A percentile compares a stretch with the other conserved stretches of the same genome.
phyloP scores from a whole-genome alignment of 2,113 vertebrate genomes.

The Eolophus roseicapilla region DNA sequence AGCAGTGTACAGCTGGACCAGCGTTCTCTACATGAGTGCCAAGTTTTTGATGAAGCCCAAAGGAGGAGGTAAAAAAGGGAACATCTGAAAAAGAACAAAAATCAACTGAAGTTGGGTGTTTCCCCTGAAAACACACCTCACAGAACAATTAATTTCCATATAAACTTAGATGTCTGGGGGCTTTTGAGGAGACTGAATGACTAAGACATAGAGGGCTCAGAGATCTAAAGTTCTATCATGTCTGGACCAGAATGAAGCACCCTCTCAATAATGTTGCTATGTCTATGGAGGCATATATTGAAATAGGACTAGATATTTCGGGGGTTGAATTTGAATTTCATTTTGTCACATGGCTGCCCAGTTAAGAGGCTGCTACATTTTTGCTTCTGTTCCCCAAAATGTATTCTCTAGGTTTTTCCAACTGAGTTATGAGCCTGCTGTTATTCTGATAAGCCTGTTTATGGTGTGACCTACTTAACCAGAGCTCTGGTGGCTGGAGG shows the following conservation, averaged over 20 bases:
- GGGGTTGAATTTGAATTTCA: background rate
- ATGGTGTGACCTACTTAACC: constrained; percentile 22
- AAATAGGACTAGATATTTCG: background rate
- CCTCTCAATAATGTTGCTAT: rapidly evolving
- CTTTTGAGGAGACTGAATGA: background rate
- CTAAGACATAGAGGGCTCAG: background rate
- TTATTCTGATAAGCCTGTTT: constrained; percentile 5
- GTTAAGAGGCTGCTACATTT: constrained; percentile 3
- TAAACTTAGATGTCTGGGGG: background rate
- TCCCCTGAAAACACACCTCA: background rate
- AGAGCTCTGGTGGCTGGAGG: background rate
- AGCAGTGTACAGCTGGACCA: background rate
- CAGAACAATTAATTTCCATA: background rate
- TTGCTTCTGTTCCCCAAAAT: background rate
- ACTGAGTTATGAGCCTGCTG: background rate
- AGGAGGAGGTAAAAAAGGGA: background rate
- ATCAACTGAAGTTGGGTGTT: background rate
- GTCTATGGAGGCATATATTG: background rate
- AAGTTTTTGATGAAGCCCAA: background rate
- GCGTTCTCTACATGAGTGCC: rapidly evolving
- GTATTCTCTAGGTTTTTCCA: background rate
- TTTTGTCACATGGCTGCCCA: background rate
- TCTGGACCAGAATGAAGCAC: background rate
- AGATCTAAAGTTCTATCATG: background rate
- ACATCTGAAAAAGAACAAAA: background rate